Base-by-base conservation (phyloP, 2,113 vertebrate genomes). In the Hipposideros armiger region DNA sequence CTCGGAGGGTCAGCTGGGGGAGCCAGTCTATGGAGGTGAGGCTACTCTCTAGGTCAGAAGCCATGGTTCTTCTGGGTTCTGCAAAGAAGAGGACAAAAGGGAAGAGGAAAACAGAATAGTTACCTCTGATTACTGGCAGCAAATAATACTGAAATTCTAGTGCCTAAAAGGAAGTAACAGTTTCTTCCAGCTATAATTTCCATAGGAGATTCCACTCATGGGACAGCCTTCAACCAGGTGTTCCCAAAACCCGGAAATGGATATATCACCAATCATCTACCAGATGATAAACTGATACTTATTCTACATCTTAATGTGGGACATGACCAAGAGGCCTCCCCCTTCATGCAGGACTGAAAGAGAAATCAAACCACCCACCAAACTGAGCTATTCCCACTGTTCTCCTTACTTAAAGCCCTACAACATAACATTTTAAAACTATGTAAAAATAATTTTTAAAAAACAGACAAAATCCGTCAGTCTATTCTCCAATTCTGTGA, bases 1-100 rank as follows among this genome's bases (percentile, higher is more conserved):
- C 99, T 54, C 99, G 99, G 95, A 99, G 98, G 94, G 99, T 99
- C 97, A 99, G 99, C 97, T 99, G 99, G 56, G 99, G 99, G 77
- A 99, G 99, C 99, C 99, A 99, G 99, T 99, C 99, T 97, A 99
- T 99, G 96, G 99, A 99, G 84, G 99, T 99, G 91, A 99, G 98
- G 97, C 99, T 99, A 94, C 99, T 99, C 98, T 99, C 98, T 96
- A 99, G 96, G 94, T 99, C 99, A 42, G 99, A 99, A 66, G 99
- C 99, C 99, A 99, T 99, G 81, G 77, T 93, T 87, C 95, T 96
- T 92, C 94, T 96, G 85, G 62, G 95, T 91, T 95, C 98, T 99
- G 88, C 7, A 60, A 74, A 83, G 54, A 90, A 52, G 54, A 98
- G 58, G 84, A 89, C 96, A 81, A 16, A 97, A 22, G 7, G 11